Percentiles rank a stretch among this genome's conserved stretches.
phyloP scores from a whole-genome alignment of 2,797 vertebrate species.

The Corythornis leucogaster region DNA sequence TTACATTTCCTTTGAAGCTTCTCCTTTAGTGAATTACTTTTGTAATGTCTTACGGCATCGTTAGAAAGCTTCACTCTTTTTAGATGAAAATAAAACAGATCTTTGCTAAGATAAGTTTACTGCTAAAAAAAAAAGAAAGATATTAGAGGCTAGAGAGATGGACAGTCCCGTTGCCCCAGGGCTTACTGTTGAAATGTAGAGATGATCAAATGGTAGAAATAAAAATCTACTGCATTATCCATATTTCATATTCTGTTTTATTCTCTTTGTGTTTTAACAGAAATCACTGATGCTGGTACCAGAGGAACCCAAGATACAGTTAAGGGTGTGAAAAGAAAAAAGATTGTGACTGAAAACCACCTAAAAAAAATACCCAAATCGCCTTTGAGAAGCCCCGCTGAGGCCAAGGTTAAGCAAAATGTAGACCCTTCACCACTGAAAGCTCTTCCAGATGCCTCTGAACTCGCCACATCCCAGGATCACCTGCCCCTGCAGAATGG shows the following conservation, averaged over 20 bases:
- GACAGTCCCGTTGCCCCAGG: not conserved
- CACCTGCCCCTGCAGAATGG: constrained; percentile 72
- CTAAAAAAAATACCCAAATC: constrained; percentile 97
- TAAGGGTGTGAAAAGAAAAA: constrained; percentile 98
- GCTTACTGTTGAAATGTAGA: not conserved
- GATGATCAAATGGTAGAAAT: not conserved
- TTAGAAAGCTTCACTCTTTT: not conserved
- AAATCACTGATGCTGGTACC: constrained; percentile 82
- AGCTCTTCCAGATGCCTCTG: constrained; percentile 71
- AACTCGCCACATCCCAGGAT: constrained; percentile 53
- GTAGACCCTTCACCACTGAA: constrained; percentile 68
- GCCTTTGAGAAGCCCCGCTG: constrained; percentile 90
- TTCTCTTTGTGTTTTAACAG: constrained; percentile 74
- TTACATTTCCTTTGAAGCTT: constrained; percentile 3
- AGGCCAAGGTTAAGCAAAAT: constrained; percentile 81
- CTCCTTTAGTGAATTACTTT: not conserved
- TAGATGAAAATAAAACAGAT: not conserved
- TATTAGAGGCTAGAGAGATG: not conserved
- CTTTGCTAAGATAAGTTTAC: not conserved
- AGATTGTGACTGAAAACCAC: constrained; percentile 93
- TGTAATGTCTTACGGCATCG: not conserved
- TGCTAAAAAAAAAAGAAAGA: not conserved
- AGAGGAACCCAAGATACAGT: constrained; percentile 86
- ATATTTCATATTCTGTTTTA: constrained; percentile 8
- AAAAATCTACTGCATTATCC: not conserved